Evolutionary conservation across 1,140 invertebrate genomes (phyloP).

Genomic region (Dysdera silvatica): DNA sequence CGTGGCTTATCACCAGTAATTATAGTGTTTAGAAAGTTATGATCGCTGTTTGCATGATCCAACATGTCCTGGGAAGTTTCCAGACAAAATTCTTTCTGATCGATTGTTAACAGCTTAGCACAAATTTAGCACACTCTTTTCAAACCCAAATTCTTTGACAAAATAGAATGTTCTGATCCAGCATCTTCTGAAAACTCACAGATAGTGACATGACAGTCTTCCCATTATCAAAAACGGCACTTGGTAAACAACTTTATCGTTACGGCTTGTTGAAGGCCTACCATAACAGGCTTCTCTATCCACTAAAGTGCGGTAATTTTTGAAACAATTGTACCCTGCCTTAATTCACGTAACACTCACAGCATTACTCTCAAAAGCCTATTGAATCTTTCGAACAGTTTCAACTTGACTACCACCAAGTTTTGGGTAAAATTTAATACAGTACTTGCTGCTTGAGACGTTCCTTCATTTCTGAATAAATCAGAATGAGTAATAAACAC

Average conservation of each 20-base stretch:
- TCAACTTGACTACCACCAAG: conserved; percentile 24
- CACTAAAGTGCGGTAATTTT: neutral
- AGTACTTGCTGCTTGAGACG: too few relatives aligned
- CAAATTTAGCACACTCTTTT: neutral
- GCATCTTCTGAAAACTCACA: neutral
- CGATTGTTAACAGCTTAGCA: too few relatives aligned
- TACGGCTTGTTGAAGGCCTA: conserved; percentile 4
- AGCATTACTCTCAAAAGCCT: conserved; percentile 30
- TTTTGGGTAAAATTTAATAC: neutral
- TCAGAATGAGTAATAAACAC: too few relatives aligned
- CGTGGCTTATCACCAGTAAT: neutral
- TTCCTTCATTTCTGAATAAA: too few relatives aligned
- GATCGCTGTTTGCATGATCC: neutral
- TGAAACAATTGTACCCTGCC: neutral
- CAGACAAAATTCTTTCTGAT: neutral
- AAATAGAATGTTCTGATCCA: too few relatives aligned
- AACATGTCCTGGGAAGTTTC: neutral
- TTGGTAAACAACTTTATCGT: neutral
- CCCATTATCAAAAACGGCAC: neutral
- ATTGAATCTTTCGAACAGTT: conserved; percentile 33
- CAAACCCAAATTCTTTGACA: too few relatives aligned
- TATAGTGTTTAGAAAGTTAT: too few relatives aligned
- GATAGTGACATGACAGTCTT: neutral
- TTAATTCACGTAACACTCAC: conserved; percentile 28
- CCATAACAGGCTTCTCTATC: too few relatives aligned